phyloP scores from a whole-genome alignment of 2,113 vertebrate species.

The Heterotis niloticus region DNA sequence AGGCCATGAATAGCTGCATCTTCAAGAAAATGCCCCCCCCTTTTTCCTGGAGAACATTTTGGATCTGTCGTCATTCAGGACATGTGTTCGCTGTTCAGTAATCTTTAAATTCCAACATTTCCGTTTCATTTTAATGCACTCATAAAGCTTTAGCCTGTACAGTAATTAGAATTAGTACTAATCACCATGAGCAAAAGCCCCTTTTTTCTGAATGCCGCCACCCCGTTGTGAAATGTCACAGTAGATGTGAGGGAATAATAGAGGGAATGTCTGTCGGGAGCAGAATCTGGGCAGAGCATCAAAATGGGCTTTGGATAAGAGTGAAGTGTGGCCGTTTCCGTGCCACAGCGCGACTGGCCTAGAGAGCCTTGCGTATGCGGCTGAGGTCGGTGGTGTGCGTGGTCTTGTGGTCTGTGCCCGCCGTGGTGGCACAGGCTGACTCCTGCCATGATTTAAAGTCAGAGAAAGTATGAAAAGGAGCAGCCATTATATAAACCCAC shows the following conservation, averaged over 20 bases:
- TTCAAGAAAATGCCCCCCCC: neutral
- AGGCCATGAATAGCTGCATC: neutral
- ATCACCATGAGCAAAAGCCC: too few relatives aligned
- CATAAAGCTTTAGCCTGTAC: neutral
- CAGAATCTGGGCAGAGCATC: neutral
- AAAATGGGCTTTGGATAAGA: too few relatives aligned
- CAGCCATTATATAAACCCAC: neutral
- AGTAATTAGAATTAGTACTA: neutral
- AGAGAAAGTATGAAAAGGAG: neutral
- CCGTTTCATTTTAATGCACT: slow-evolving; percentile 6
- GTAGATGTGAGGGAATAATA: neutral
- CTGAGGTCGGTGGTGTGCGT: too few relatives aligned
- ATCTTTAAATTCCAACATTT: neutral
- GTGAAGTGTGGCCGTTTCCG: neutral
- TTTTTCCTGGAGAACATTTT: neutral
- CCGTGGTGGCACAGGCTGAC: neutral
- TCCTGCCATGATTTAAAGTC: neutral
- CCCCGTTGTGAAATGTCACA: neutral
- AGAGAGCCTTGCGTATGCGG: neutral
- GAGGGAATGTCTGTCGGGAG: neutral
- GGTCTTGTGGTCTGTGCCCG: neutral
- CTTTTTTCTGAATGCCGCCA: neutral
- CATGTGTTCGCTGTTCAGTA: neutral
- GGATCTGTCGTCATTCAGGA: neutral
- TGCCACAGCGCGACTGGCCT: neutral